Evolutionary conservation across 92 coral and sea anemone genomes (phyloP).

Genomic region (Palythoa grandiflora): DNA sequence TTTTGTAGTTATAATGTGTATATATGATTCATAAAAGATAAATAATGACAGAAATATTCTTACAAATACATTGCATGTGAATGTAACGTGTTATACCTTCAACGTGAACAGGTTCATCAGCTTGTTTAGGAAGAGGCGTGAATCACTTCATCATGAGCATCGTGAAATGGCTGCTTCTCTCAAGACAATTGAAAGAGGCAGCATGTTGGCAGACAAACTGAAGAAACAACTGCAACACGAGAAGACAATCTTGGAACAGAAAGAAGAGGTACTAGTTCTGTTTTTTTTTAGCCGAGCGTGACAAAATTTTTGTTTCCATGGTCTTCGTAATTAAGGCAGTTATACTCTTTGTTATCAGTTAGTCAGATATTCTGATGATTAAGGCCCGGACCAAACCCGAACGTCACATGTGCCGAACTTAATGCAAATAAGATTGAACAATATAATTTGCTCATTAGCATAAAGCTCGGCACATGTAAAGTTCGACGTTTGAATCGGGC

Average conservation of each 20-base stretch:
- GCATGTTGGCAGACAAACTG: slow-evolving; percentile 91
- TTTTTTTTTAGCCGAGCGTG: not conserved
- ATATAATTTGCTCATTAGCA: too few species aligned
- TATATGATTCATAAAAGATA: too few species aligned
- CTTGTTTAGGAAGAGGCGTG: slow-evolving; percentile 85
- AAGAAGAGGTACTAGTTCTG: slow-evolving; percentile 80
- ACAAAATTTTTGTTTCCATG: not conserved
- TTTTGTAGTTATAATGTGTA: too few species aligned
- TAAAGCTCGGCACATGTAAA: too few species aligned
- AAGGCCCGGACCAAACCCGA: too few species aligned
- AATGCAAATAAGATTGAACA: too few species aligned
- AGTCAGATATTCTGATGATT: not conserved
- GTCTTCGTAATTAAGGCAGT: not conserved
- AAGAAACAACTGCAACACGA: slow-evolving; percentile 94
- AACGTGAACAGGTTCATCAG: slow-evolving; percentile 72
- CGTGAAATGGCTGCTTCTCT: slow-evolving; percentile 90
- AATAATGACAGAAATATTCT: too few species aligned
- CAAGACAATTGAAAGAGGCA: slow-evolving; percentile 89
- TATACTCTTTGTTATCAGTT: not conserved
- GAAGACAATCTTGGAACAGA: slow-evolving; percentile 94
- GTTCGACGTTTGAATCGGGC: too few species aligned
- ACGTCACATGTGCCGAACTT: too few species aligned
- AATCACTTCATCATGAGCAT: slow-evolving; percentile 77
- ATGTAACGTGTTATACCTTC: too few species aligned
- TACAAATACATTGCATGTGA: too few species aligned